Evolutionary conservation across 2,888 invertebrate genomes (phyloP).

Genomic region (Rhagonycha fulva): DNA sequence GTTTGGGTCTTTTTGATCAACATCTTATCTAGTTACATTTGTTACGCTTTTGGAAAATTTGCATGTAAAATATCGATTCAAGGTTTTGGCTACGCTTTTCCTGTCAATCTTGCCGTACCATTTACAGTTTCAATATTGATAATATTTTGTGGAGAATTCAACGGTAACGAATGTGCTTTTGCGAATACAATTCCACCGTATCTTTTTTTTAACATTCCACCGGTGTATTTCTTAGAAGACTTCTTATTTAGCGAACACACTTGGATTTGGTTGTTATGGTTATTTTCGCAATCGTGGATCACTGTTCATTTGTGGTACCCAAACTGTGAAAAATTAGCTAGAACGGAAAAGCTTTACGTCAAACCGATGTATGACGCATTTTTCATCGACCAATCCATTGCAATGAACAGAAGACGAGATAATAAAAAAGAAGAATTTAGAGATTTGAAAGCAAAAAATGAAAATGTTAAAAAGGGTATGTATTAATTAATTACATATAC

Average conservation of each 20-base stretch:
- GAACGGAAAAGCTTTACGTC: conserved; percentile 83
- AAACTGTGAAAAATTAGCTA: conserved; percentile 79
- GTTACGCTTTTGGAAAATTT: conserved; percentile 74
- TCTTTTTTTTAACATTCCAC: conserved; percentile 75
- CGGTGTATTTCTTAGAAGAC: conserved; percentile 58
- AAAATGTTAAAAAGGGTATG: too few relatives aligned
- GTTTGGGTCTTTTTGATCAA: conserved; percentile 70
- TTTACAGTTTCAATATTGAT: conserved; percentile 72
- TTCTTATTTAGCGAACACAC: conserved; percentile 66
- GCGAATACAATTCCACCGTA: conserved; percentile 81
- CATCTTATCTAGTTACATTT: conserved; percentile 66
- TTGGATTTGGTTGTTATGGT: conserved; percentile 82
- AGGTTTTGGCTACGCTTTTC: conserved; percentile 83
- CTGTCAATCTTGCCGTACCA: conserved; percentile 78
- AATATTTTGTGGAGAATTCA: conserved; percentile 67
- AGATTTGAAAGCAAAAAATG: too few relatives aligned
- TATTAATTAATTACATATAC: too few relatives aligned
- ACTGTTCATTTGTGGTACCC: conserved; percentile 86
- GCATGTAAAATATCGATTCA: conserved; percentile 90
- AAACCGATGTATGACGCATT: conserved; percentile 83
- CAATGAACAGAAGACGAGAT: conserved; percentile 79
- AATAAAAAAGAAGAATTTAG: too few relatives aligned
- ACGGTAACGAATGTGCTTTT: conserved; percentile 70
- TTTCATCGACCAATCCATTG: conserved; percentile 82
- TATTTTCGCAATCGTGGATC: conserved; percentile 85